phyloP scores from a whole-genome alignment of 92 coral and sea anemone genomes.

The Micromussa lordhowensis region DNA sequence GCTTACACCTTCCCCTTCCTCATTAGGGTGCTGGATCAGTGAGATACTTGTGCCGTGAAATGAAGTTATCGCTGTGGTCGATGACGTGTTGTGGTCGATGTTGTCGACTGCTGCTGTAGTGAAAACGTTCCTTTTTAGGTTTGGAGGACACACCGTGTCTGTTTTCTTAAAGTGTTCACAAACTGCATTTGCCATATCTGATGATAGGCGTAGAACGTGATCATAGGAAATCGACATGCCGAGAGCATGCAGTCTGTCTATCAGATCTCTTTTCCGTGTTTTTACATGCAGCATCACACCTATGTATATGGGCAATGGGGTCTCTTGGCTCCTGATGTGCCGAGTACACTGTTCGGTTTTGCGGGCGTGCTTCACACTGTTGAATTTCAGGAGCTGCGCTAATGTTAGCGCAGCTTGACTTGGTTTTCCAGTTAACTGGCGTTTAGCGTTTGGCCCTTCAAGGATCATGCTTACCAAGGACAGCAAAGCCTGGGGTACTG shows the following conservation, averaged over 20 bases:
- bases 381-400: conserved; percentile 31
- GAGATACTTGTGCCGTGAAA: conserved; percentile 44
- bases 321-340: not conserved
- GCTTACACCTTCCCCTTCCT: conserved; percentile 17
- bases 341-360: not conserved
- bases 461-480: no score
- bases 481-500: not conserved
- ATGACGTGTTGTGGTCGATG: conserved; percentile 38
- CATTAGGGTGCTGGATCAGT: conserved; percentile 24
- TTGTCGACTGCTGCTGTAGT: conserved; percentile 19
- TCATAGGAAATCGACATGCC: conserved; percentile 15
- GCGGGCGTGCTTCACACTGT: conserved; percentile 19
- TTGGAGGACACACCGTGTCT: not conserved
- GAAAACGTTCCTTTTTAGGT: conserved; percentile 24
- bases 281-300: conserved; percentile 17
- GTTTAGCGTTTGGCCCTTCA: no score
- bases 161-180: no score
- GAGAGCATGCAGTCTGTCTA: conserved; percentile 10
- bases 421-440: not conserved
- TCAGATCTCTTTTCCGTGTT: conserved; percentile 1
- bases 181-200: no score
- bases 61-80: conserved; percentile 24
- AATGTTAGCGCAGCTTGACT: conserved; percentile 29
- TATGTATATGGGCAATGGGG: not conserved
- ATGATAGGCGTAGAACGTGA: not conserved